A percentile compares a stretch with the other conserved stretches of the same genome.
These are phyloP conservation scores for Drosophila mercatorum DNA, from an alignment of 2,888 invertebrate species.

Conservation along the genomic window DNA sequence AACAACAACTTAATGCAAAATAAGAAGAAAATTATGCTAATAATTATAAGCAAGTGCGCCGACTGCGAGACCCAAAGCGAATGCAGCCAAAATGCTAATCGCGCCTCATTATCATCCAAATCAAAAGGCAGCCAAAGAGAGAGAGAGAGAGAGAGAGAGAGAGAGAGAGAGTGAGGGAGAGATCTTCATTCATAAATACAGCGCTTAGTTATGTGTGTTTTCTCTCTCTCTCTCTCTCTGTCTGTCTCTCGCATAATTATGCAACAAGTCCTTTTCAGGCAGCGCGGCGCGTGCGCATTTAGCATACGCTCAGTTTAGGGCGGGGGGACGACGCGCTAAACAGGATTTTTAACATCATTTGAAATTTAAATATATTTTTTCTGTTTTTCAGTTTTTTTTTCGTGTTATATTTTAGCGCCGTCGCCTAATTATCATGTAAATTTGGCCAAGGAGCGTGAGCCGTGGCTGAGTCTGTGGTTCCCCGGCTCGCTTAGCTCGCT, in stretches of 20 bases:
- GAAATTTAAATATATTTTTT: conserved; percentile 72
- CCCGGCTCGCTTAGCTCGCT: conserved; percentile 31
- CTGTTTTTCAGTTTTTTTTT: not conserved
- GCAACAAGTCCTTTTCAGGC: conserved; percentile 79
- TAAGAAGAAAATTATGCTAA: conserved; percentile 79
- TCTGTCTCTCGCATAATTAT: conserved; percentile 70
- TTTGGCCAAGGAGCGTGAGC: conserved; percentile 62
- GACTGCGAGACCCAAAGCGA: not conserved
- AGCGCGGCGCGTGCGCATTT: conserved; percentile 82
- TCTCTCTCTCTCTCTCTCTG: conserved; percentile 41
- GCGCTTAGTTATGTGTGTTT: conserved; percentile 58
- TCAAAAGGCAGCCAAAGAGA: conserved; percentile 42
- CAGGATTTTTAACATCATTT: conserved; percentile 78
- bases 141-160: conserved; percentile 3
- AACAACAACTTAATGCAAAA: conserved; percentile 63
- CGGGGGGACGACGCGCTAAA: conserved; percentile 42
- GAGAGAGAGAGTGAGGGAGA: conserved; percentile 29
- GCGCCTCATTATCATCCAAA: conserved; percentile 80
- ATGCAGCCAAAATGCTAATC: conserved; percentile 81
- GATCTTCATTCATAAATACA: conserved; percentile 79
- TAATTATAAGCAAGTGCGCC: conserved; percentile 75
- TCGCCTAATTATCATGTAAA: conserved; percentile 77
- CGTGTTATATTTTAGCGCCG: conserved; percentile 48
- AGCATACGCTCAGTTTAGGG: conserved; percentile 61
- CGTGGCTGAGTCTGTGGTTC: not conserved